A percentile compares a stretch with the other conserved stretches of the same genome.
Evolutionary conservation across 1,140 invertebrate genomes (phyloP).

Genomic region (Catajapyx aquilonaris): DNA sequence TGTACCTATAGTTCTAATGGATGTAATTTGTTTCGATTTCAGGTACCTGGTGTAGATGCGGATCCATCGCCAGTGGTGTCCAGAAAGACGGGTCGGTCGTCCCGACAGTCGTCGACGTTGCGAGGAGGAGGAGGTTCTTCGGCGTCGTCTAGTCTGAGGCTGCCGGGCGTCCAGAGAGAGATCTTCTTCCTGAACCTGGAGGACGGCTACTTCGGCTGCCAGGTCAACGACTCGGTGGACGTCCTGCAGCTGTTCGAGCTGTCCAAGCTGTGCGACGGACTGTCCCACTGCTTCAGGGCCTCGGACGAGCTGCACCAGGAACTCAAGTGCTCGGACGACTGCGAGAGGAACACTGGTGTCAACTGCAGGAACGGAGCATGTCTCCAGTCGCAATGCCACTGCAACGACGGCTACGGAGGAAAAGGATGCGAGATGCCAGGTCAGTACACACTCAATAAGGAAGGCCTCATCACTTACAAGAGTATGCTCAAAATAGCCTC

Average conservation of each 20-base stretch:
- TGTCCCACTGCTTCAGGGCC: constrained; percentile 69
- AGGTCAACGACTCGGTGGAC: constrained; percentile 87
- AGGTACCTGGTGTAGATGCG: no score
- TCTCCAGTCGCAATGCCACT: constrained; percentile 80
- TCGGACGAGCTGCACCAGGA: constrained; percentile 73
- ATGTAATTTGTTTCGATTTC: no score
- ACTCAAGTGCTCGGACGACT: constrained; percentile 90
- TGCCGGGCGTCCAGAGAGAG: constrained; percentile 66
- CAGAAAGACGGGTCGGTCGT: no score
- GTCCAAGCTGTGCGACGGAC: constrained; percentile 79
- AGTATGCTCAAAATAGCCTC: no score
- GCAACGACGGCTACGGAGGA: constrained; percentile 83
- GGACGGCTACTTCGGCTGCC: constrained; percentile 91
- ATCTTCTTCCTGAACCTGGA: constrained; percentile 91
- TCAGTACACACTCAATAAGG: no score
- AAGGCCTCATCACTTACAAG: no score
- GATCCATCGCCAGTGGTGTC: no score
- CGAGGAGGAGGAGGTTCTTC: no score
- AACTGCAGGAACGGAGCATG: constrained; percentile 78
- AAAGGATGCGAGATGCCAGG: constrained; percentile 83
- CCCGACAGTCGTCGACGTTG: no score
- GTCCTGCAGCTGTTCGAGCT: constrained; percentile 84
- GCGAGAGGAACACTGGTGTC: constrained; percentile 62
- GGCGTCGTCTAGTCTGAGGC: no score
- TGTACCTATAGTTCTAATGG: no score